Conservation (phyloP, 2,797 vertebrate species). For the Phylloscopus collybita region DNA sequence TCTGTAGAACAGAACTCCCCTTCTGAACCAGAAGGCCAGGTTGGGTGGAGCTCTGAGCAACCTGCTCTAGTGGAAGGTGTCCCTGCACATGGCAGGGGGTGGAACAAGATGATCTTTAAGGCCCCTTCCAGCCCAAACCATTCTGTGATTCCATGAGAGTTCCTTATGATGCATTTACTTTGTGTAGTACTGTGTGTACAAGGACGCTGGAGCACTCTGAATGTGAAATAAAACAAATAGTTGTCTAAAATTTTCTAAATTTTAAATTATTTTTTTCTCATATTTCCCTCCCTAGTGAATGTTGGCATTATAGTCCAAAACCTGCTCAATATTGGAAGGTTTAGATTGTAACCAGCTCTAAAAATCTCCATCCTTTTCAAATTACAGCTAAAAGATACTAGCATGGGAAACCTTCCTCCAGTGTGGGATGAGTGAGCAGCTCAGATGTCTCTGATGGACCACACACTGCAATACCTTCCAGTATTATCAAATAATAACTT, state of each 20-base stretch:
- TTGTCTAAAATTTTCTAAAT: neutral
- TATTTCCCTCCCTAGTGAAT: neutral
- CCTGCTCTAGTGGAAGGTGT: neutral
- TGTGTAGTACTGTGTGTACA: fast-evolving
- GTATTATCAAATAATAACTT: slow-evolving; percentile 28
- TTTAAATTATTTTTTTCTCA: neutral
- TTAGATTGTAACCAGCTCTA: slow-evolving; percentile 31
- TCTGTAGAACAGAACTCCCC: neutral
- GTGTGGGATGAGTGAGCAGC: neutral
- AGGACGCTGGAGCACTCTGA: neutral
- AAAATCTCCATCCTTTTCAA: slow-evolving; percentile 37
- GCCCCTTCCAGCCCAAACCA: neutral
- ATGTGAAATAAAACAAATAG: neutral
- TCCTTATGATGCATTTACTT: neutral
- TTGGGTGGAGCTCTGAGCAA: neutral
- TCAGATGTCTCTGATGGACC: slow-evolving; percentile 38
- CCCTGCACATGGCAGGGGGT: neutral
- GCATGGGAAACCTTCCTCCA: neutral
- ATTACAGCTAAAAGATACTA: neutral
- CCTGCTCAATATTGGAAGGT: neutral
- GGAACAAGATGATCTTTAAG: neutral
- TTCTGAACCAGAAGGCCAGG: neutral
- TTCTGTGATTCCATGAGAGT: neutral
- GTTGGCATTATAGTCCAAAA: neutral
- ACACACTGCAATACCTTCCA: slow-evolving; percentile 38